Evolutionary conservation across 2,113 vertebrate species (phyloP).

Genomic region (Onychostruthus taczanowskii): DNA sequence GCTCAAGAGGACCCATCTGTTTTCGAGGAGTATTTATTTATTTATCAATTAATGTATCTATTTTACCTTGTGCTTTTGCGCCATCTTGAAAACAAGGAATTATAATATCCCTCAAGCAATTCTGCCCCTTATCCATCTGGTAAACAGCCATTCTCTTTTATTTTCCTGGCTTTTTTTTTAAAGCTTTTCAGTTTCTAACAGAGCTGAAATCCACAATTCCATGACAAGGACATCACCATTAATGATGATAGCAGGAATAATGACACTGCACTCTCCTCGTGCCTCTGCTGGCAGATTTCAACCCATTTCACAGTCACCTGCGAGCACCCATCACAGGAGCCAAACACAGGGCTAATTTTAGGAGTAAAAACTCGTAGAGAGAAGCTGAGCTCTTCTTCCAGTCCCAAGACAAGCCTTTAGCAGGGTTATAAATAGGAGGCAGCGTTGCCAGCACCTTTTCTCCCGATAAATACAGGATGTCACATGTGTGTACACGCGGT

Average conservation of each 20-base stretch:
- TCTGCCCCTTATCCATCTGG: conserved; percentile 58
- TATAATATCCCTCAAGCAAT: conserved; percentile 33
- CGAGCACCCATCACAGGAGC: neutral
- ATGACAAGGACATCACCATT: conserved; percentile 32
- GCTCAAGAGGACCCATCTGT: conserved; percentile 62
- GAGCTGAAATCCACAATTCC: conserved; percentile 29
- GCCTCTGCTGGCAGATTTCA: neutral
- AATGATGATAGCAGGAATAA: conserved; percentile 35
- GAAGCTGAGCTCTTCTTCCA: neutral
- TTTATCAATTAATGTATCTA: conserved; percentile 67
- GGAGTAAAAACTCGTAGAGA: neutral
- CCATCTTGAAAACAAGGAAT: conserved; percentile 45
- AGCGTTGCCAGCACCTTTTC: conserved; percentile 3
- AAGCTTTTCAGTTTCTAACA: neutral
- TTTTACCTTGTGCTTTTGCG: conserved; percentile 41
- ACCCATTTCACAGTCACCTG: conserved; percentile 20
- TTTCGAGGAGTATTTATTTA: conserved; percentile 56
- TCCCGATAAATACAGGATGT: neutral
- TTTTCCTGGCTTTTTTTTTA: neutral
- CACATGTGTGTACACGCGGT: neutral
- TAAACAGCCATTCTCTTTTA: conserved; percentile 49
- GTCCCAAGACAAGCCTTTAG: neutral
- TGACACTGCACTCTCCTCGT: neutral
- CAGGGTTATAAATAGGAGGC: neutral
- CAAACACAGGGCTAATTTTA: neutral